Percentiles rank a stretch among this genome's conserved stretches.
These are phyloP conservation scores for Syrista parreyssii DNA, from an alignment of 2,888 invertebrate genomes.

Conservation along the genomic window DNA sequence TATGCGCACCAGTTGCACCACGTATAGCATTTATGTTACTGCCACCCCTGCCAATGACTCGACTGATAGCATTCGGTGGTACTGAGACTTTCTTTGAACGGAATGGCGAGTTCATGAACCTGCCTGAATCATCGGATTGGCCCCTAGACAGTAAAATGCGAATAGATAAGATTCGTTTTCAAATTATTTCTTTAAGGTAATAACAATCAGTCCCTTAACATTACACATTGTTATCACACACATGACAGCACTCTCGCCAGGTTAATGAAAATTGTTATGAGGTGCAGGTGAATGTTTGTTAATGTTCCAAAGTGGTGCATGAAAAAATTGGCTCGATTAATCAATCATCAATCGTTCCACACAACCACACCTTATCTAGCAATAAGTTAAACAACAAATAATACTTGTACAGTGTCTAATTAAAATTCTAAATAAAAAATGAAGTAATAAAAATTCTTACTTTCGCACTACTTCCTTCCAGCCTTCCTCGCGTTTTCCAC, in stretches of 20 bases:
- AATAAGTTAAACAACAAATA: not conserved
- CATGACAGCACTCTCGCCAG: not conserved
- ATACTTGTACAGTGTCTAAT: no score
- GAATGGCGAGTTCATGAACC: conserved; percentile 67
- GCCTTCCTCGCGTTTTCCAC: conserved; percentile 84
- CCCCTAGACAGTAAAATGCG: conserved; percentile 43
- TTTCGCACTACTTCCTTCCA: conserved; percentile 97
- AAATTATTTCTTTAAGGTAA: not conserved
- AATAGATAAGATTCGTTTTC: not conserved
- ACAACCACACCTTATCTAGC: conserved; percentile 3
- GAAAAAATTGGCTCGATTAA: conserved; percentile 18
- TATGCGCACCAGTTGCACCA: conserved; percentile 96
- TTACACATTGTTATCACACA: no score
- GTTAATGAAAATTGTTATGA: not conserved
- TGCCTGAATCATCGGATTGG: conserved; percentile 61
- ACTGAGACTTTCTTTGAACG: conserved; percentile 94
- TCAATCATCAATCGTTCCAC: conserved; percentile 21
- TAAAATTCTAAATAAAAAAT: not conserved
- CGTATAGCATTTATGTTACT: conserved; percentile 98
- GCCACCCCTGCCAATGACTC: conserved; percentile 97
- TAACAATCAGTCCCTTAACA: not conserved
- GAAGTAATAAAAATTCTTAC: conserved; percentile 62
- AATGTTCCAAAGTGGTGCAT: not conserved
- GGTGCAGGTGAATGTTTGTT: not conserved
- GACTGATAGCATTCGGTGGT: conserved; percentile 92